A percentile compares a stretch with the other conserved stretches of the same genome.
These are phyloP conservation scores for Gryllus longicercus DNA, from an alignment of 2,888 invertebrate genomes.

Conservation along the genomic window DNA sequence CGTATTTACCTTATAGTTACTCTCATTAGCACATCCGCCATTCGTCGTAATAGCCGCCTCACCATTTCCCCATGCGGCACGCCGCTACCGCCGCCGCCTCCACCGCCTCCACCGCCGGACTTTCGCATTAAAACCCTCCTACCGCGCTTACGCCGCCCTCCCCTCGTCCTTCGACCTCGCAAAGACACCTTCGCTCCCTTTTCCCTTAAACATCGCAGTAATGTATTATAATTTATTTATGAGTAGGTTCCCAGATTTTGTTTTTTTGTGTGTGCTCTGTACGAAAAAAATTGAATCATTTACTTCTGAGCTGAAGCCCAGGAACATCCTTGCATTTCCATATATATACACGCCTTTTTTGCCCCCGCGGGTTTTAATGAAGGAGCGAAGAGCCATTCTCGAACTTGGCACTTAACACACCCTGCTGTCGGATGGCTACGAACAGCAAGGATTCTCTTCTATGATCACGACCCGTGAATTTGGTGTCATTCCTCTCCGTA, in stretches of 20 bases:
- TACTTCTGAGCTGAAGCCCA: neutral
- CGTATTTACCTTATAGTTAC: no score
- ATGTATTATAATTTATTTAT: constrained; percentile 8
- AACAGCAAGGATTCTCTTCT: no score
- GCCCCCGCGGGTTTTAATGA: neutral
- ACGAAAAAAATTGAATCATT: neutral
- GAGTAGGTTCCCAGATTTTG: neutral
- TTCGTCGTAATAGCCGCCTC: no score
- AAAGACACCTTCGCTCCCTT: neutral
- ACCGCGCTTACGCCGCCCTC: neutral
- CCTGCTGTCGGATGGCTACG: no score
- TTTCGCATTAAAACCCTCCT: neutral
- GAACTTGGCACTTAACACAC: no score
- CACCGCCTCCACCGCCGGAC: neutral
- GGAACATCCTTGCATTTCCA: neutral
- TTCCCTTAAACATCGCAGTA: neutral
- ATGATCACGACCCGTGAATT: no score
- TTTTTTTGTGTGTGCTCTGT: neutral
- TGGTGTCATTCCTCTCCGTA: no score
- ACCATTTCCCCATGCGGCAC: no score
- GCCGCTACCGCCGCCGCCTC: no score
- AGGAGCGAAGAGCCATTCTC: no score
- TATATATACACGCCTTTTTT: neutral
- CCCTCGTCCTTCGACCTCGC: neutral
- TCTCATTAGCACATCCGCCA: no score